Evolutionary conservation across 2,888 invertebrate genomes (phyloP).

Genomic region (Mycogona germanica): DNA sequence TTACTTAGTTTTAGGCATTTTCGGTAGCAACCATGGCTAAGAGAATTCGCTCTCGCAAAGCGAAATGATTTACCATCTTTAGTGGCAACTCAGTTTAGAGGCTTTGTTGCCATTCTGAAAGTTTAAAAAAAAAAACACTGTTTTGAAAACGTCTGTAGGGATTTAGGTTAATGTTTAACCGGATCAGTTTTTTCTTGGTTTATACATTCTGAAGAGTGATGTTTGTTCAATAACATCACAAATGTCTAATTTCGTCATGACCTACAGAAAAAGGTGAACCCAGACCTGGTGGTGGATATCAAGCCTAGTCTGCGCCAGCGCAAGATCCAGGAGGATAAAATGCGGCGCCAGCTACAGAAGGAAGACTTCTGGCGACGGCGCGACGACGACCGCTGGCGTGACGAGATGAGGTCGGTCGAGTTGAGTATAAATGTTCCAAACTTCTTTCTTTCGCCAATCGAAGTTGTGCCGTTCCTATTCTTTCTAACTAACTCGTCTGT

Average conservation of each 20-base stretch:
- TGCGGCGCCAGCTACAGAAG: conserved; percentile 52
- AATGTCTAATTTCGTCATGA: conserved; percentile 16
- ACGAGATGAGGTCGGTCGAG: conserved; percentile 30
- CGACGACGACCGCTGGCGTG: conserved; percentile 45
- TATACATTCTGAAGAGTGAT: not conserved
- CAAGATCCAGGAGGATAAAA: conserved; percentile 53
- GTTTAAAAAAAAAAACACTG: no score
- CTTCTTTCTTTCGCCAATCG: not conserved
- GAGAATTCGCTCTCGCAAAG: no score
- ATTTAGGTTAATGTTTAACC: no score
- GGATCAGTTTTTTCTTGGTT: no score
- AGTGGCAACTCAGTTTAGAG: no score
- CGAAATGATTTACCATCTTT: no score
- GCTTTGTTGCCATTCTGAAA: no score
- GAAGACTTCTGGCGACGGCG: conserved; percentile 45
- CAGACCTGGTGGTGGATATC: conserved; percentile 88
- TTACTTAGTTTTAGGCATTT: no score
- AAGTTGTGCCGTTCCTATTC: not conserved
- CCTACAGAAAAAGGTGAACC: conserved; percentile 50
- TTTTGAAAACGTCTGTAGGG: no score
- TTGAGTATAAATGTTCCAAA: no score
- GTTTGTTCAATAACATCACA: conserved; percentile 1
- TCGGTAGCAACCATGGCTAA: no score
- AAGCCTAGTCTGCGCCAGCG: conserved; percentile 83
- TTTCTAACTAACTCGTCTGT: not conserved